A percentile compares a stretch with the other conserved stretches of the same genome.
Evolutionary conservation across 2,797 vertebrate genomes (phyloP).

Genomic region (Onychomys torridus): DNA sequence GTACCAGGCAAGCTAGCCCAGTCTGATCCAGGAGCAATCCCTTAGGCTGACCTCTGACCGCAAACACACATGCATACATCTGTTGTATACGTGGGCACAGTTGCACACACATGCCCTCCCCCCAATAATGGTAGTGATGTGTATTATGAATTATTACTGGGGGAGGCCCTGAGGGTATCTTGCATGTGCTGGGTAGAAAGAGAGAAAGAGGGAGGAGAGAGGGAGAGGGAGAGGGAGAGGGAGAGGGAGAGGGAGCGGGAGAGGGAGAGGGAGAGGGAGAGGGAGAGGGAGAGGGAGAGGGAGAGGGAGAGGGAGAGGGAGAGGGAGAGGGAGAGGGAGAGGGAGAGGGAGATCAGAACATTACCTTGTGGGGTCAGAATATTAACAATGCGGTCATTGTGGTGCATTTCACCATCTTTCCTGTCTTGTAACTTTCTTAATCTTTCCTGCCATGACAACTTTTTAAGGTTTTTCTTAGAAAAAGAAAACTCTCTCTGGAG

Average conservation of each 20-base stretch:
- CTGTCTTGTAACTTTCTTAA: neutral
- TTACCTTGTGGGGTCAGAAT: too few relatives aligned
- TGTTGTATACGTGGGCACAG: neutral
- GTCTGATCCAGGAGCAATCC: neutral
- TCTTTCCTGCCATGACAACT: neutral
- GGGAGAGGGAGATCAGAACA: too few relatives aligned
- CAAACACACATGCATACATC: neutral
- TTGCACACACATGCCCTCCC: too few relatives aligned
- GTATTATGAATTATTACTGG: neutral
- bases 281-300: too few relatives aligned
- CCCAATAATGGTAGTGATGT: neutral
- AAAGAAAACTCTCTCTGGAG: neutral
- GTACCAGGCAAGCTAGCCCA: neutral
- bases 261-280: too few relatives aligned
- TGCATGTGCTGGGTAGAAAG: too few relatives aligned
- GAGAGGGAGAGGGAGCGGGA: too few relatives aligned
- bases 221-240: too few relatives aligned
- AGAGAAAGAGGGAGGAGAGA: too few relatives aligned
- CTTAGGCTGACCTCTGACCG: neutral
- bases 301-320: too few relatives aligned
- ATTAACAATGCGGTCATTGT: neutral
- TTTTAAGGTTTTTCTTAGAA: conserved; percentile 6
- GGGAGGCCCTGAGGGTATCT: too few relatives aligned
- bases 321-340: too few relatives aligned
- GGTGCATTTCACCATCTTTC: conserved; percentile 17